A percentile compares a stretch with the other conserved stretches of the same genome.
phyloP scores from a whole-genome alignment of 2,797 vertebrate genomes.

The Sebastes minor region DNA sequence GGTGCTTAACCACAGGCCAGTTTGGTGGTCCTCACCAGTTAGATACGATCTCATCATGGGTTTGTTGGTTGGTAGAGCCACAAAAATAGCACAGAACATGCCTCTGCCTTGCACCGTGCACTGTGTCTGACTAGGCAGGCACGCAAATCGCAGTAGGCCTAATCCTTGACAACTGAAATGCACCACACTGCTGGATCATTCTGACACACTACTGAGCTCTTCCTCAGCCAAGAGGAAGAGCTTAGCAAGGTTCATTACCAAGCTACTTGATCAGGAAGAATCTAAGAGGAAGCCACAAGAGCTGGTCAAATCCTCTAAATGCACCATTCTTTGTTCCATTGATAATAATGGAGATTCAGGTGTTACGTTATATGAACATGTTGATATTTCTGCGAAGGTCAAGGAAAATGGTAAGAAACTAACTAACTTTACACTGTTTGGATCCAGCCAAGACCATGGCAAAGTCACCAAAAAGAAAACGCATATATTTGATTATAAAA shows the following conservation, averaged over 20 bases:
- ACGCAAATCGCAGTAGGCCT: conserved; percentile 28
- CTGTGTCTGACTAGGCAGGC: conserved; percentile 6
- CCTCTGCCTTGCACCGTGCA: neutral
- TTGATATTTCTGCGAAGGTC: neutral
- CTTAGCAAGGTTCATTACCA: conserved; percentile 23
- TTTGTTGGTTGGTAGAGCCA: neutral
- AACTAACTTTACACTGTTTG: neutral
- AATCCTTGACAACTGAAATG: conserved; percentile 46
- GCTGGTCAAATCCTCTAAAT: neutral
- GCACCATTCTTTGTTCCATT: neutral
- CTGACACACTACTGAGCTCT: conserved; percentile 26
- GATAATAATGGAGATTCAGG: neutral
- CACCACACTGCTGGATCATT: conserved; percentile 34
- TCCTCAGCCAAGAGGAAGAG: conserved; percentile 21
- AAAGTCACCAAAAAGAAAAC: too few species aligned
- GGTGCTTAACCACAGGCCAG: neutral
- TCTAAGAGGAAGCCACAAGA: neutral
- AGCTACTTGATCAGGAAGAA: conserved; percentile 42
- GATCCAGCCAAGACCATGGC: neutral
- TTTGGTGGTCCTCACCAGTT: neutral
- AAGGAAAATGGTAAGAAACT: neutral
- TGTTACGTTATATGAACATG: neutral
- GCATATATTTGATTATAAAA: neutral
- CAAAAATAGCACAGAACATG: conserved; percentile 5
- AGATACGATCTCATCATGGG: neutral